Conservation (phyloP, 1,140 invertebrate genomes). For the Neomicropteryx cornuta region DNA sequence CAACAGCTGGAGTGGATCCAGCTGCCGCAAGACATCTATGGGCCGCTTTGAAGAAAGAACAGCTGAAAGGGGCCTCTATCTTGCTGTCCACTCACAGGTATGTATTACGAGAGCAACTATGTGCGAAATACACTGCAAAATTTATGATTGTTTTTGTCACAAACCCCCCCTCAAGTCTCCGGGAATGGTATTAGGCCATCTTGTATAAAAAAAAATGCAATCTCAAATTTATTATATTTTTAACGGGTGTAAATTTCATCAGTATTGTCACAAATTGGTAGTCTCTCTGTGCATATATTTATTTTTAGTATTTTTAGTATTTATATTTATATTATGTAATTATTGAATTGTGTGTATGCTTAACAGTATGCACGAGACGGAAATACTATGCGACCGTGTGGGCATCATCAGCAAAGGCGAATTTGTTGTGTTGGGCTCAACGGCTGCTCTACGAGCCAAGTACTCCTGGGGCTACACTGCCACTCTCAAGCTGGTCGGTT, state of each 20-base stretch:
- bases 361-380: constrained; percentile 80
- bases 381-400: constrained; percentile 61
- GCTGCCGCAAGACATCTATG: constrained; percentile 43
- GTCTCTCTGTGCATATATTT: too few species aligned
- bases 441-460: constrained; percentile 40
- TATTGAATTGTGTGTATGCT: constrained; percentile 12
- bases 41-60: constrained; percentile 29
- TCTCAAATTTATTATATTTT: too few species aligned
- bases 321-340: background rate
- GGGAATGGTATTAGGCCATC: too few species aligned
- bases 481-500: constrained; percentile 11
- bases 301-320: background rate
- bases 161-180: too few species aligned
- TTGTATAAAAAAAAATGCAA: too few species aligned
- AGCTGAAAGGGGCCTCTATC: constrained; percentile 21
- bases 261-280: too few species aligned
- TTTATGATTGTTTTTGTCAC: too few species aligned
- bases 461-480: constrained; percentile 44
- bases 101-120: constrained; percentile 2
- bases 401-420: constrained; percentile 75
- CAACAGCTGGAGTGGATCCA: constrained; percentile 62
- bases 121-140: too few species aligned
- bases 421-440: constrained; percentile 44
- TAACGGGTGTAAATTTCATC: too few species aligned
- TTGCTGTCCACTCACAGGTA: constrained; percentile 43